Evolutionary conservation across 1,140 invertebrate genomes (phyloP).

Genomic region (Hycleus cichorii): DNA sequence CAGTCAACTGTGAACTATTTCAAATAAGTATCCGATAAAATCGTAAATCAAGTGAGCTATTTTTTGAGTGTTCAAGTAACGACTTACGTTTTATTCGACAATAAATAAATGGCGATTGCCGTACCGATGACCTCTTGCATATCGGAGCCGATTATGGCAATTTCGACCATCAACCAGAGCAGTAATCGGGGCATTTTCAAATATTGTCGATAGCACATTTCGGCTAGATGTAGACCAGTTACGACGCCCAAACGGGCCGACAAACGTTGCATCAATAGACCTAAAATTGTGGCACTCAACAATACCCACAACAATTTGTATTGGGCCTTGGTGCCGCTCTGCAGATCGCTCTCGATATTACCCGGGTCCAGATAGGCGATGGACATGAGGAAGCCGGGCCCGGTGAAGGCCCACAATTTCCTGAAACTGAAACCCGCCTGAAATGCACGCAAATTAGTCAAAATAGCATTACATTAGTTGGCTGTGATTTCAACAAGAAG

Average conservation of each 20-base stretch:
- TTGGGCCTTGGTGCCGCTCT: conserved; percentile 70
- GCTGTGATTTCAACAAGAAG: no score
- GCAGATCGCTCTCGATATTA: conserved; percentile 89
- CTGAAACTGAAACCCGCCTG: conserved; percentile 69
- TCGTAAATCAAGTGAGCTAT: no score
- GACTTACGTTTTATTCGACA: conserved; percentile 70
- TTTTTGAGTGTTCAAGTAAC: background rate
- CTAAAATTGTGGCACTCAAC: conserved; percentile 77
- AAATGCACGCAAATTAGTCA: conserved; percentile 14
- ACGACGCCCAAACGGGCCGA: conserved; percentile 64
- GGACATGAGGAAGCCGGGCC: conserved; percentile 89
- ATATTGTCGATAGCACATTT: conserved; percentile 78
- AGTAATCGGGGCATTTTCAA: conserved; percentile 67
- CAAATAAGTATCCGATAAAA: background rate
- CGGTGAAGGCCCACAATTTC: conserved; percentile 91
- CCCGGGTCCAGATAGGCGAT: conserved; percentile 92
- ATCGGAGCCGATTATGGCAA: conserved; percentile 90
- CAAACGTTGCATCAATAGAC: conserved; percentile 81
- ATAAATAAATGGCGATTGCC: conserved; percentile 80
- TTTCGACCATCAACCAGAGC: conserved; percentile 91
- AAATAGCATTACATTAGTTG: background rate
- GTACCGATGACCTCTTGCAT: conserved; percentile 94
- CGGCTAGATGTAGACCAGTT: conserved; percentile 70
- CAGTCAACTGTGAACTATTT: no score
- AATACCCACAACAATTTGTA: conserved; percentile 85